Evolutionary conservation across 92 coral and sea anemone genomes (phyloP).

Genomic region (Palythoa grandiflora): DNA sequence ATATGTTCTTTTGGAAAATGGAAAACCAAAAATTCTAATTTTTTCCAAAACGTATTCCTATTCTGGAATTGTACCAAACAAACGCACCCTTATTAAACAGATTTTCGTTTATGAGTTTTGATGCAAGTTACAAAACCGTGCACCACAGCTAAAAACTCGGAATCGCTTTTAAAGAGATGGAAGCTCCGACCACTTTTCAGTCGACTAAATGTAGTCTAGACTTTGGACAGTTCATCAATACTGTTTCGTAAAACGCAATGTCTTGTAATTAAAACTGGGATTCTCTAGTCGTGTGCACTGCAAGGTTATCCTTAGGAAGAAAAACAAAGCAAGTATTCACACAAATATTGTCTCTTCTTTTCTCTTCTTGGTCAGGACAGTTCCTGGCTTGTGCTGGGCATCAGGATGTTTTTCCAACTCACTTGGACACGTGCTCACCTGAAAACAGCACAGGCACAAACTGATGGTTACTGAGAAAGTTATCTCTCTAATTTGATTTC

Average conservation of each 20-base stretch:
- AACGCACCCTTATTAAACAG: too few species aligned
- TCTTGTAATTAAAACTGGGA: neutral
- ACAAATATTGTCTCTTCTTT: conserved; percentile 99
- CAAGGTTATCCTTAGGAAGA: neutral
- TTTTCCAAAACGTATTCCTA: too few species aligned
- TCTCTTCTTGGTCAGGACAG: conserved; percentile 95
- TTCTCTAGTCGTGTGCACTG: neutral
- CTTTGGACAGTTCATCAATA: neutral
- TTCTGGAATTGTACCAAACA: too few species aligned
- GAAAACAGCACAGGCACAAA: conserved; percentile 6
- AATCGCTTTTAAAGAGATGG: neutral
- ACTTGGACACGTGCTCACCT: conserved; percentile 93
- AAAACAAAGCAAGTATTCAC: conserved; percentile 38
- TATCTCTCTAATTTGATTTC: neutral
- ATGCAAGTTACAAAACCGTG: too few species aligned
- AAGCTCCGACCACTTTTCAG: neutral
- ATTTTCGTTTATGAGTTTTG: too few species aligned
- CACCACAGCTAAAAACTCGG: too few species aligned
- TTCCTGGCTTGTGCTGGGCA: conserved; percentile 98
- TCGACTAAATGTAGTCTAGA: neutral
- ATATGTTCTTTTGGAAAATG: too few species aligned
- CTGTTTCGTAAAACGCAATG: neutral
- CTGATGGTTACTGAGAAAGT: neutral
- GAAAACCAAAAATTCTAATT: too few species aligned
- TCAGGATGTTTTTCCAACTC: conserved; percentile 97